These are phyloP conservation scores for Standfussiana lucernea DNA, from an alignment of 2,888 invertebrate genomes.

Conservation along the genomic window DNA sequence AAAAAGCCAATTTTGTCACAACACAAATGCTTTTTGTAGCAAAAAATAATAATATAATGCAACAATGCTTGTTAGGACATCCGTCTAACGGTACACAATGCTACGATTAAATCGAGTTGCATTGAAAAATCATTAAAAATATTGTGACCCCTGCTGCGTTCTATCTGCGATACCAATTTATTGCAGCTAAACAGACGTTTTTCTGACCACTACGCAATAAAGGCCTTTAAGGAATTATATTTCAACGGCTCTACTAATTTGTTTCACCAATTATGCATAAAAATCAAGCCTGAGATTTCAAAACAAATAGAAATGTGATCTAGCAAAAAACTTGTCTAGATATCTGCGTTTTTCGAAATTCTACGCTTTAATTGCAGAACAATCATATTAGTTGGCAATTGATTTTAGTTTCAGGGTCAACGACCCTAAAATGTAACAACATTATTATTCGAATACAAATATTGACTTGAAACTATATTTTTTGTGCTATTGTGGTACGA, in stretches of 20 bases:
- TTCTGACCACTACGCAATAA: constrained; percentile 40
- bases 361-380: constrained; percentile 39
- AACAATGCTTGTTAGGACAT: constrained; percentile 54
- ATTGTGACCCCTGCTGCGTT: constrained; percentile 41
- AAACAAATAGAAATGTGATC: constrained; percentile 42
- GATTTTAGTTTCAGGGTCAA: constrained; percentile 26
- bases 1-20: constrained; percentile 12
- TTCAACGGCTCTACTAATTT: constrained; percentile 38
- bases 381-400: constrained; percentile 31
- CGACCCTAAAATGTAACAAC: background rate
- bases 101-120: constrained; percentile 17
- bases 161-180: constrained; percentile 23
- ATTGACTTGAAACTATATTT: background rate
- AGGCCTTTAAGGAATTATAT: constrained; percentile 25
- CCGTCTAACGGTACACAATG: constrained; percentile 25
- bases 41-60: constrained; percentile 38
- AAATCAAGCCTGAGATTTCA: constrained; percentile 30
- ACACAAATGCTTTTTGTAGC: background rate
- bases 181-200: constrained; percentile 16
- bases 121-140: constrained; percentile 25
- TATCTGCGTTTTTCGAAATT: constrained; percentile 36
- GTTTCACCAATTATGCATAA: constrained; percentile 49
- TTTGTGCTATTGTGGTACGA: constrained; percentile 4
- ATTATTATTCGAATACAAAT: background rate
- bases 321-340: constrained; percentile 45